Percentiles rank a stretch among this genome's conserved stretches.
Conservation (phyloP, 2,888 invertebrate species). For the Dichetophora obliterata region DNA sequence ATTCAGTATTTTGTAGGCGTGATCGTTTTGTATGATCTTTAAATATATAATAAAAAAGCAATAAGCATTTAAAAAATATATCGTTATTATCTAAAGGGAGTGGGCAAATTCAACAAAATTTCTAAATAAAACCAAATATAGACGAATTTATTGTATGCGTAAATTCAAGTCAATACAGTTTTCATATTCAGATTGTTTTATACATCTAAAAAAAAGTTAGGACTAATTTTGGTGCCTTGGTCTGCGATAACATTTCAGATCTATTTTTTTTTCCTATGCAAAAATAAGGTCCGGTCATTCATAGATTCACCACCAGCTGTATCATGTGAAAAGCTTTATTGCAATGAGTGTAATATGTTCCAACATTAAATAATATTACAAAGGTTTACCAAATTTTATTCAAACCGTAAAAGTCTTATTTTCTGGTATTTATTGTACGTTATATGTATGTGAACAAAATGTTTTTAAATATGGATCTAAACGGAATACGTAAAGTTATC, state of each 20-base stretch:
- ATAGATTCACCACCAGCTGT: too few species aligned
- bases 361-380: neutral
- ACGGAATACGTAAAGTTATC: neutral
- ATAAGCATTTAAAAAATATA: neutral
- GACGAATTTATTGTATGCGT: too few species aligned
- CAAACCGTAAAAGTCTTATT: neutral
- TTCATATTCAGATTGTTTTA: too few species aligned
- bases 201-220: too few species aligned
- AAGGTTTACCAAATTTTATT: neutral
- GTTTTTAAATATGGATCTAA: constrained; percentile 4
- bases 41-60: constrained; percentile 25
- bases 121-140: too few species aligned
- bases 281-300: too few species aligned
- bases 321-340: too few species aligned
- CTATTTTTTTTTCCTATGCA: too few species aligned
- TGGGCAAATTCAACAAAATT: too few species aligned
- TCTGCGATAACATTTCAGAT: too few species aligned
- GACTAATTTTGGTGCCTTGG: too few species aligned
- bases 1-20: constrained; percentile 30
- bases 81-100: neutral
- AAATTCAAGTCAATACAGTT: too few species aligned
- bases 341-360: neutral
- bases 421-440: neutral
- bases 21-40: constrained; percentile 27
- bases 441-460: neutral